phyloP scores from a whole-genome alignment of 2,888 invertebrate species.

The Macrophya annulata region DNA sequence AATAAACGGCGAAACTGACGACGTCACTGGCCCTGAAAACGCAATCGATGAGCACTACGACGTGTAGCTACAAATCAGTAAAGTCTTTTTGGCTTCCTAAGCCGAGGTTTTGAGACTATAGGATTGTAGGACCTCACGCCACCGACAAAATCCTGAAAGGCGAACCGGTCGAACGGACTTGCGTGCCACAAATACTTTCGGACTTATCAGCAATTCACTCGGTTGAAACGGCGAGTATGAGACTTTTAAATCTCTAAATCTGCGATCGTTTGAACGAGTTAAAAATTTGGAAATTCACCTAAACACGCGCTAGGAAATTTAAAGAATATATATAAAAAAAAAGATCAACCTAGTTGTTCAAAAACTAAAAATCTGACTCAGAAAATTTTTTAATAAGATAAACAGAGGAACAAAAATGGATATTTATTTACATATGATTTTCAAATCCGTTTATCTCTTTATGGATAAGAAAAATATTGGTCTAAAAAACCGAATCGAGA shows the following conservation, averaged over 20 bases:
- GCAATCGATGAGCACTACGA: constrained; percentile 43
- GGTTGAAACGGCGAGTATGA: constrained; percentile 23
- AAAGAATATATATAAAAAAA: neutral
- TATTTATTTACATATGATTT: neutral
- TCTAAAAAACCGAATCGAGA: neutral
- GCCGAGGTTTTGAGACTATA: neutral
- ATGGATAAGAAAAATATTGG: neutral
- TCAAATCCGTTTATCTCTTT: neutral
- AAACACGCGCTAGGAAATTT: neutral
- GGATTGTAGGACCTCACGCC: neutral
- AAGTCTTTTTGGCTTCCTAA: constrained; percentile 23
- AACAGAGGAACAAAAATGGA: neutral
- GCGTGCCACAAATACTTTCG: constrained; percentile 34
- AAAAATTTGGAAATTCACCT: constrained; percentile 1
- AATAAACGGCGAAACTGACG: neutral
- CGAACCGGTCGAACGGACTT: constrained; percentile 25
- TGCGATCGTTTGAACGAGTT: constrained; percentile 17
- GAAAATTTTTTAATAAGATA: neutral
- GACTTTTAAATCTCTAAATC: constrained; percentile 13
- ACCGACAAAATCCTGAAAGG: constrained; percentile 9
- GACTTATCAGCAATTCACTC: constrained; percentile 19
- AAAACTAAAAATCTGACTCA: neutral
- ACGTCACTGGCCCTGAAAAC: constrained; percentile 33
- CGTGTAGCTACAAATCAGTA: constrained; percentile 8
- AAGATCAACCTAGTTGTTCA: neutral